phyloP scores from a whole-genome alignment of 2,797 vertebrate species.

The Lagothrix lagotricha region DNA sequence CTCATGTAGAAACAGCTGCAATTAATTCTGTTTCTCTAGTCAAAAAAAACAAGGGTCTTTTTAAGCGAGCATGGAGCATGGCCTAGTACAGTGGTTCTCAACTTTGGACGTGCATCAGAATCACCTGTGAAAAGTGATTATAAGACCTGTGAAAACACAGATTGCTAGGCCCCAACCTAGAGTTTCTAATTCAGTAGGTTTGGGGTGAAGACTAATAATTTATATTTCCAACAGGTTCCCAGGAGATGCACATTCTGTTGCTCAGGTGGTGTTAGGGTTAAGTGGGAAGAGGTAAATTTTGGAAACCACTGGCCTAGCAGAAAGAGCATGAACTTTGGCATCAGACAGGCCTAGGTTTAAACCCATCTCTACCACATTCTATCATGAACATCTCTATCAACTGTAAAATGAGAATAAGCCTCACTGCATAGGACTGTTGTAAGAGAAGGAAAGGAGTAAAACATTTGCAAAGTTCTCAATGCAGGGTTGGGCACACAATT shows the following conservation, averaged over 20 bases:
- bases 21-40: not conserved
- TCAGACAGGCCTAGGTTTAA: not conserved
- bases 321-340: not conserved
- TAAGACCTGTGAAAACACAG: not conserved
- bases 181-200: not conserved
- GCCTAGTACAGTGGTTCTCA: not conserved
- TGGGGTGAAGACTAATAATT: not conserved
- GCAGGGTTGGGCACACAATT: not conserved
- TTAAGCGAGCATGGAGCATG: not conserved
- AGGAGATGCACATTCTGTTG: not conserved
- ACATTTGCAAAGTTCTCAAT: not conserved
- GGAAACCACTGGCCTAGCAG: not conserved
- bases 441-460: not conserved
- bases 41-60: conserved; percentile 17
- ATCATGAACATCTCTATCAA: not conserved
- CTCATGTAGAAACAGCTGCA: not conserved
- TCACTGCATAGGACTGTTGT: not conserved
- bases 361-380: not conserved
- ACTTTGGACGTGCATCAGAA: not conserved
- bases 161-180: not conserved
- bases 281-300: not conserved
- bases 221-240: not conserved
- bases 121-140: not conserved
- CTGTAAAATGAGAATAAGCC: not conserved
- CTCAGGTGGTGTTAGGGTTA: not conserved